phyloP scores from a whole-genome alignment of 1,140 invertebrate genomes.

The Aradophagus sp. region DNA sequence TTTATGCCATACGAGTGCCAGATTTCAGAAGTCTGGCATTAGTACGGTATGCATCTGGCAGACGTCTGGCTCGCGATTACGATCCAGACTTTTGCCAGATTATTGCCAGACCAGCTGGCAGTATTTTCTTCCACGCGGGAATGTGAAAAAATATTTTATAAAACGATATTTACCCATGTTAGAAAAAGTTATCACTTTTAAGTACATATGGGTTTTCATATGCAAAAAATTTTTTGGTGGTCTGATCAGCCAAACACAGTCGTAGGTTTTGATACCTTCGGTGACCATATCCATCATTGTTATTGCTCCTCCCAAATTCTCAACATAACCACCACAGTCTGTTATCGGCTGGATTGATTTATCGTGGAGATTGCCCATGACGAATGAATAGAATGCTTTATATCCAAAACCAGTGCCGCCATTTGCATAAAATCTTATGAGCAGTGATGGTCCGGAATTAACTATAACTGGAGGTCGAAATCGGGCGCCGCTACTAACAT shows the following conservation, averaged over 20 bases:
- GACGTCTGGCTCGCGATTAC: no score
- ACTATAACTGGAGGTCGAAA: constrained; percentile 83
- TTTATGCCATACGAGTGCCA: no score
- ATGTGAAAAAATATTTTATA: no score
- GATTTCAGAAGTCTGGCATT: no score
- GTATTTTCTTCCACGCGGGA: no score
- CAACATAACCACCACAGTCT: constrained; percentile 84
- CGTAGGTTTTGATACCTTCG: constrained; percentile 78
- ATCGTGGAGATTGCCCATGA: constrained; percentile 76
- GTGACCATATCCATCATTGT: constrained; percentile 87
- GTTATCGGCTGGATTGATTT: constrained; percentile 77
- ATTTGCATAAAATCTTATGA: constrained; percentile 83
- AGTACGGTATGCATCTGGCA: no score
- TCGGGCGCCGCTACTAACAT: constrained; percentile 79
- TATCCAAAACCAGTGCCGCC: constrained; percentile 82
- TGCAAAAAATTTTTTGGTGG: constrained; percentile 80
- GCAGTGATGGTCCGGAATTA: constrained; percentile 79
- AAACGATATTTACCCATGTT: constrained; percentile 77
- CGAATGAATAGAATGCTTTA: constrained; percentile 81
- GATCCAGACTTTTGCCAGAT: no score
- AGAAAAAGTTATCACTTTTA: constrained; percentile 80
- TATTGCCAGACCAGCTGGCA: no score
- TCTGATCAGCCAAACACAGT: constrained; percentile 84
- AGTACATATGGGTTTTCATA: constrained; percentile 82
- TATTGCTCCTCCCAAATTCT: constrained; percentile 83